Evolutionary conservation across 2,888 invertebrate species (phyloP), one percentile per base, ranked within the genome.

Genomic region (Alviniconcha strummeri): DNA sequence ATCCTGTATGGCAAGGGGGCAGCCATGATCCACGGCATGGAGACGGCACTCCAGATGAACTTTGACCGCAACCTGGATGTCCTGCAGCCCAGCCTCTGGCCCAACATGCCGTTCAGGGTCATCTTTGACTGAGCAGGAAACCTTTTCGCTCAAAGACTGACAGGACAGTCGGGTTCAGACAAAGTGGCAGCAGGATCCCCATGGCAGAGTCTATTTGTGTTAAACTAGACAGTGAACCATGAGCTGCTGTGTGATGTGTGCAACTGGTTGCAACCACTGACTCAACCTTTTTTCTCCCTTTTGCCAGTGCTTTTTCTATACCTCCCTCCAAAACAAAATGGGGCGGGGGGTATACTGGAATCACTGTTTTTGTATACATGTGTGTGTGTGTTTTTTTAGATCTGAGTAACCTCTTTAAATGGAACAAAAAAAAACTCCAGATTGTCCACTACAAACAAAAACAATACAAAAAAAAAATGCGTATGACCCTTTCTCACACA

Each of bases 1-100:
- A 71, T 88, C 84, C 91, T 96, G 36, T 97, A 97, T 92, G 96
- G 96, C 0, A 94, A 95, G 67, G 94, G 95, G 17, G 95, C 96
- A 91, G 94, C 96, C 54, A 95, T 94, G 92, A 96, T 97, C 89
- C 95, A 95, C 87, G 96, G 96, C 0, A 95, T 96, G 95, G 97
- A 97, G 94, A 96, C 96, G 86, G 95, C 96, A 0, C 91, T 96
- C 86, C 95, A 96, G 87, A 94, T 96, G 83, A 95, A 95, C 75
- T 96, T 95, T 93, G 95, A 97, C 85, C 94, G 95, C 86, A 95
- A 95, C 86, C 94, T 95, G 89, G 96, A 96, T 89, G 94, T 94
- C 85, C 92, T 94, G 5, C 95, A 96, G 87, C 96, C 96, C 7
- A 94, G 94, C 77, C 95, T 95, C 86, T 97, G 97, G 97, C 97